Evolutionary conservation across 2,113 vertebrate species (phyloP).

Genomic region (Urocynchramus pylzowi): DNA sequence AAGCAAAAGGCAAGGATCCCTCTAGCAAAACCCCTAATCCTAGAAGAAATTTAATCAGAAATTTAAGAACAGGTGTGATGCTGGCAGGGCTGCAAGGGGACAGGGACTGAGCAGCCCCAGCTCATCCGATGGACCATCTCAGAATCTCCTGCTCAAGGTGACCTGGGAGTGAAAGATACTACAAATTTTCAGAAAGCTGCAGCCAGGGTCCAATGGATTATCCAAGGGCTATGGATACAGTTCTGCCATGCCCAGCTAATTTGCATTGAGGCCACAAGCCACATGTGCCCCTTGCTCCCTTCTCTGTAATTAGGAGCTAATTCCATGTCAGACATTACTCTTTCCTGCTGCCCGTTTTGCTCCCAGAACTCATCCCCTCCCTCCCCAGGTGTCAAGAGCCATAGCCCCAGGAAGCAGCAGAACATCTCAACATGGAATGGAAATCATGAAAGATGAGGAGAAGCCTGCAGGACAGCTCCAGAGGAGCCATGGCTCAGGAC

Average conservation of each 20-base stretch:
- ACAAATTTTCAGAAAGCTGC: fast-evolving
- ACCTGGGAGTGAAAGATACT: background rate
- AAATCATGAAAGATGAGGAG: fast-evolving
- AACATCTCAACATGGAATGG: background rate
- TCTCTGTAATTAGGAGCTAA: background rate
- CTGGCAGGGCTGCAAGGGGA: background rate
- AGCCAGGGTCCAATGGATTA: fast-evolving
- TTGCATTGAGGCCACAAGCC: background rate
- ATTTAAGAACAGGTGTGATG: background rate
- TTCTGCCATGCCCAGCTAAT: background rate
- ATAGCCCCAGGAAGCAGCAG: background rate
- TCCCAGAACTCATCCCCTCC: background rate
- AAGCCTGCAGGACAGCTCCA: background rate
- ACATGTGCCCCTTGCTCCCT: fast-evolving
- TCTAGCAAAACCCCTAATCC: background rate
- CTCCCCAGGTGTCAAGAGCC: background rate
- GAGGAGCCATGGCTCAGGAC: background rate
- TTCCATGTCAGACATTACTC: background rate
- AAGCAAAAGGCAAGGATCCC: background rate
- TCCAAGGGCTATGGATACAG: background rate
- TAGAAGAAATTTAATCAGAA: background rate
- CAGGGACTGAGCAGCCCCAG: background rate
- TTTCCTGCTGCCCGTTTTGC: background rate
- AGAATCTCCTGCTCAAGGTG: background rate
- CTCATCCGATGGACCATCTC: fast-evolving